Percentiles rank a stretch among this genome's conserved stretches.
These are phyloP conservation scores for Pristionchus arcanus DNA, from an alignment of 2,888 invertebrate genomes.

Conservation along the genomic window DNA sequence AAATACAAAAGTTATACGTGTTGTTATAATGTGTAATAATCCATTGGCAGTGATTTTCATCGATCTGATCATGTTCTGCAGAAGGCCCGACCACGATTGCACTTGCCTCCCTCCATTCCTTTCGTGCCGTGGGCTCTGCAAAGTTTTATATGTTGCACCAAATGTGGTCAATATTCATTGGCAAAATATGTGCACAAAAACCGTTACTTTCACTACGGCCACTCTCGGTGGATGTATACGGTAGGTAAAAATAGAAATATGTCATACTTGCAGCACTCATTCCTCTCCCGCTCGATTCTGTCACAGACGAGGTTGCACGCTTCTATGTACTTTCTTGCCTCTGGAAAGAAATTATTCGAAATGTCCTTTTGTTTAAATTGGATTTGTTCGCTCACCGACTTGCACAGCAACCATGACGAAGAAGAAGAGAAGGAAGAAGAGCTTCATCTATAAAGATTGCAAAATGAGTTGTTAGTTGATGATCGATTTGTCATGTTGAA, in stretches of 20 bases:
- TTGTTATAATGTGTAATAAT: too few relatives aligned
- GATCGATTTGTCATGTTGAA: too few relatives aligned
- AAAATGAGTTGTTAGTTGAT: too few relatives aligned
- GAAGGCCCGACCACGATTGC: not conserved
- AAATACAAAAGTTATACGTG: too few relatives aligned
- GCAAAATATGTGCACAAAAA: too few relatives aligned
- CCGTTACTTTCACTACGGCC: too few relatives aligned
- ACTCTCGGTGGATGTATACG: too few relatives aligned
- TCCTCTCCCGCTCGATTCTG: not conserved
- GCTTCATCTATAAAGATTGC: not conserved
- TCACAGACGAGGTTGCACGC: not conserved
- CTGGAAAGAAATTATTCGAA: not conserved
- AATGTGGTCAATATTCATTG: too few relatives aligned
- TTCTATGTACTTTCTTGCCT: not conserved
- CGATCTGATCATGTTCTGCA: not conserved
- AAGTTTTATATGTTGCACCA: not conserved
- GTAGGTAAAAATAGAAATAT: not conserved
- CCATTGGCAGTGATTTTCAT: too few relatives aligned
- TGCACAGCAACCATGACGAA: not conserved
- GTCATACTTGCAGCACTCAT: not conserved
- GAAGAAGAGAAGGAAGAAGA: conserved; percentile 20
- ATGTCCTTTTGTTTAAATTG: not conserved
- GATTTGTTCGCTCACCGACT: not conserved
- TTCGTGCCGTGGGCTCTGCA: not conserved
- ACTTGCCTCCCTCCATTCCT: not conserved